phyloP scores from a whole-genome alignment of 2,113 vertebrate species.

The Equus quagga region DNA sequence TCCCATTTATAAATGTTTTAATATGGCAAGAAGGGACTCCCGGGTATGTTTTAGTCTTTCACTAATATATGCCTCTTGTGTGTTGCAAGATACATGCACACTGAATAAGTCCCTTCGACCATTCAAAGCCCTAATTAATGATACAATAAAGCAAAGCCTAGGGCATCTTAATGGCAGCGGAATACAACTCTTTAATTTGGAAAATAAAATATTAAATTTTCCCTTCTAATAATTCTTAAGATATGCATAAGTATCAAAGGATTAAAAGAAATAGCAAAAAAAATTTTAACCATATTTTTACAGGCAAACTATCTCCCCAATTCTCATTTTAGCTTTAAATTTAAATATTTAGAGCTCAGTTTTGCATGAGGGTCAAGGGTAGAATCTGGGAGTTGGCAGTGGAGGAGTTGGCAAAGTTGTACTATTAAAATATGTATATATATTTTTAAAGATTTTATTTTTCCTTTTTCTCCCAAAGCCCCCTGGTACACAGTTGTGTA shows the following conservation, averaged over 20 bases:
- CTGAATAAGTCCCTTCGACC: slow-evolving; percentile 64
- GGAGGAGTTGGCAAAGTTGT: background rate
- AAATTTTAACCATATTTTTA: background rate
- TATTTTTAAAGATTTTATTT: too few relatives aligned
- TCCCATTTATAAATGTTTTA: slow-evolving; percentile 73
- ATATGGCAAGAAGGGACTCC: slow-evolving; percentile 57
- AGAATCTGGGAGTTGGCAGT: background rate
- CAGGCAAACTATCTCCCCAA: background rate
- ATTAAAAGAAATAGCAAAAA: slow-evolving; percentile 37
- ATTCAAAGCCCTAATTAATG: slow-evolving; percentile 70
- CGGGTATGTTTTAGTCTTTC: slow-evolving; percentile 68
- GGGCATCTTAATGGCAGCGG: slow-evolving; percentile 67
- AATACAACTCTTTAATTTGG: slow-evolving; percentile 71
- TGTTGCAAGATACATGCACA: slow-evolving; percentile 60
- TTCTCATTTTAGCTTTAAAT: background rate
- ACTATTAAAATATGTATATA: background rate
- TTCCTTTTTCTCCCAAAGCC: too few relatives aligned
- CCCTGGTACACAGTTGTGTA: too few relatives aligned
- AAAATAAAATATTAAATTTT: slow-evolving; percentile 67
- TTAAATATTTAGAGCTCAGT: background rate
- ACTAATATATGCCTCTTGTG: slow-evolving; percentile 61
- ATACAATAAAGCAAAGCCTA: slow-evolving; percentile 71
- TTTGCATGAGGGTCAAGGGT: background rate
- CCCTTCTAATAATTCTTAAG: slow-evolving; percentile 38
- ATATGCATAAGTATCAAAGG: background rate